These are phyloP conservation scores for Crepidodera aurea DNA, from an alignment of 2,888 invertebrate species.

Conservation along the genomic window DNA sequence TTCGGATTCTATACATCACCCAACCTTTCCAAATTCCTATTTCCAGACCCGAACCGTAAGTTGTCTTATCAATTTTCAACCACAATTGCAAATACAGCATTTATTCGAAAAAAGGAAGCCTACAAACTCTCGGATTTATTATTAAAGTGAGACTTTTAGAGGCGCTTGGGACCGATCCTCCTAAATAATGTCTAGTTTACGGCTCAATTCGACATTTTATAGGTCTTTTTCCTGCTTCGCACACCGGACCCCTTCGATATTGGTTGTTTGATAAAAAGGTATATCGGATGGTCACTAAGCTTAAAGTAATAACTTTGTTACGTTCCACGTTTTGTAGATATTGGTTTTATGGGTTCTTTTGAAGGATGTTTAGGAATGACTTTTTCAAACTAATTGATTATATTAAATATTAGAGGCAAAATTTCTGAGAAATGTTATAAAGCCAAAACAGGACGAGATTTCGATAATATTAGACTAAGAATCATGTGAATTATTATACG, in stretches of 20 bases:
- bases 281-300: neutral
- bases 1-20: neutral
- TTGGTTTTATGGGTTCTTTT: too few species aligned
- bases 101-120: conserved; percentile 12
- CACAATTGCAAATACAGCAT: conserved; percentile 20
- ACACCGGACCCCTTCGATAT: conserved; percentile 16
- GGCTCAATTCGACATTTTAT: conserved; percentile 38
- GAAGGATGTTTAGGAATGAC: too few species aligned
- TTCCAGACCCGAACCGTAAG: neutral
- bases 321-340: too few species aligned
- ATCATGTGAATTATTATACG: too few species aligned
- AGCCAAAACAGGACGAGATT: too few species aligned
- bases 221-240: conserved; percentile 17
- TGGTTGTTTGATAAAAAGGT: conserved; percentile 1
- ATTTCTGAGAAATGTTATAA: too few species aligned
- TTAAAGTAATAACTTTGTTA: neutral
- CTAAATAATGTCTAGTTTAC: conserved; percentile 39
- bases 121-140: conserved; percentile 30
- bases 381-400: too few species aligned
- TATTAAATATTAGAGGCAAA: too few species aligned
- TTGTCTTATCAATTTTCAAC: conserved; percentile 12
- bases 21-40: neutral
- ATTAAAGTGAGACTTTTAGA: conserved; percentile 31
- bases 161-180: conserved; percentile 27
- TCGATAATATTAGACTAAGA: too few species aligned